Conservation (phyloP, 2,113 vertebrate genomes). For the Hiodon alosoides region DNA sequence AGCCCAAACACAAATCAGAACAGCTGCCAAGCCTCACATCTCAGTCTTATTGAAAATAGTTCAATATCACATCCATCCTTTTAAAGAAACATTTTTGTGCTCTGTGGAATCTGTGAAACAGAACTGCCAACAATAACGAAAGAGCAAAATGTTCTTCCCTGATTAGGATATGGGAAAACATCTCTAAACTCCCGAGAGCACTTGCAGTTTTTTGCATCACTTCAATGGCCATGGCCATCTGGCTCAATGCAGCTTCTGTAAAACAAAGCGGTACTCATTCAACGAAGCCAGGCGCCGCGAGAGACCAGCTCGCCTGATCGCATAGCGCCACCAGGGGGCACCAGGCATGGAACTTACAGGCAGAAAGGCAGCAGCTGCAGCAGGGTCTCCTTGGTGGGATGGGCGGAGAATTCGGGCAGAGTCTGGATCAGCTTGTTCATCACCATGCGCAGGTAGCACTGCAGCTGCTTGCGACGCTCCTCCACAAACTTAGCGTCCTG, state of each 20-base stretch:
- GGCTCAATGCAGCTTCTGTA: no score
- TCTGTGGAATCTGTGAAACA: neutral
- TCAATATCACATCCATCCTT: neutral
- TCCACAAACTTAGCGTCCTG: constrained; percentile 97
- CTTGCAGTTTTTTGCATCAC: no score
- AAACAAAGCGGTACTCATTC: no score
- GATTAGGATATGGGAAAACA: neutral
- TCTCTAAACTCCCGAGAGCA: no score
- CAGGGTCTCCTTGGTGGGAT: constrained; percentile 86
- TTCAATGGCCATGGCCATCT: no score
- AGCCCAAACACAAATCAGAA: neutral
- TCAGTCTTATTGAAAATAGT: neutral
- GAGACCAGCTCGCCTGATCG: no score
- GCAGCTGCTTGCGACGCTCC: constrained; percentile 88
- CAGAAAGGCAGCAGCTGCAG: constrained; percentile 89
- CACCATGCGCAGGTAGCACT: constrained; percentile 84
- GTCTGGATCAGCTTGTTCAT: constrained; percentile 97
- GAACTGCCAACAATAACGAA: neutral
- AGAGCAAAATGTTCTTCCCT: constrained; percentile 13
- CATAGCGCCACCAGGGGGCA: no score
- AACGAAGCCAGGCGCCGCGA: no score
- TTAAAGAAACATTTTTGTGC: neutral
- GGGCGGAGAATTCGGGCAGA: constrained; percentile 81
- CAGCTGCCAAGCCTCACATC: neutral
- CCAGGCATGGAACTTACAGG: constrained; percentile 67